Conservation (phyloP, 2,113 vertebrate species). For the rat (Rattus norvegicus) region DNA sequence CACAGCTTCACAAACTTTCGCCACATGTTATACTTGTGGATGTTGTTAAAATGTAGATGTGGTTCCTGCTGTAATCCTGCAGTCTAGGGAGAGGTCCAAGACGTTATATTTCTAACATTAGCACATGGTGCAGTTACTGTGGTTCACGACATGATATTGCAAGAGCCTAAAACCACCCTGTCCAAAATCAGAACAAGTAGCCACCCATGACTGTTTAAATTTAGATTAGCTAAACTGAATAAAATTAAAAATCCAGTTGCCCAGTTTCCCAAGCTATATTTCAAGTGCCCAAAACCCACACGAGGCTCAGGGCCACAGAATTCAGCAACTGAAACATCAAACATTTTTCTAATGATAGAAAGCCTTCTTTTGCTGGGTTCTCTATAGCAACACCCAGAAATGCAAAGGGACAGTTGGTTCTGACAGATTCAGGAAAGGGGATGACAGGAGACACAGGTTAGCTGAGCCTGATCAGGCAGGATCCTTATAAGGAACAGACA, state of each 20-base stretch:
- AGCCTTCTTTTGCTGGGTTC: neutral
- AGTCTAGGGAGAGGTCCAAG: neutral
- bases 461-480: neutral
- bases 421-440: neutral
- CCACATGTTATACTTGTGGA: neutral
- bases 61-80: too few relatives aligned
- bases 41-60: neutral
- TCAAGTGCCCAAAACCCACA: neutral
- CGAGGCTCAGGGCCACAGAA: neutral
- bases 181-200: neutral
- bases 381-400: neutral
- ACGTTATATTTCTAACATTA: neutral
- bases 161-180: neutral
- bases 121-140: neutral
- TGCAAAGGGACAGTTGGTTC: neutral
- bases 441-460: neutral
- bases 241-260: neutral
- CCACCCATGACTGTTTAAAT: neutral
- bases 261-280: neutral
- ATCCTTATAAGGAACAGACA: neutral
- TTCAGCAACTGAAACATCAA: neutral
- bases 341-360: neutral
- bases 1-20: neutral
- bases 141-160: neutral
- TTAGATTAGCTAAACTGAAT: constrained; percentile 6